Conservation (phyloP, 2,113 vertebrate genomes). For the Barnardius zonarius region DNA sequence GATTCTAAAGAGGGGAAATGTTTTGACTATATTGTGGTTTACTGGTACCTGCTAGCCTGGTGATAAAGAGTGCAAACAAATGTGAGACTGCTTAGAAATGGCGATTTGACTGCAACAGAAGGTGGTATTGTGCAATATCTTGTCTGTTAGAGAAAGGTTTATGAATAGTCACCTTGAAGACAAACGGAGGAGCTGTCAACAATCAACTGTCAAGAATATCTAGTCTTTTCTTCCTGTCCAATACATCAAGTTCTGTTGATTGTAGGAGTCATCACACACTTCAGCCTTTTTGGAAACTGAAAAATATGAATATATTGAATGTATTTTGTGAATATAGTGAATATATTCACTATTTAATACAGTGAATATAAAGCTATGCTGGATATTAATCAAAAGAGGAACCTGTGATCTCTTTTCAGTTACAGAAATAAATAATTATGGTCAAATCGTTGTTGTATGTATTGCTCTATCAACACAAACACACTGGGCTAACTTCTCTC, state of each 20-base stretch:
- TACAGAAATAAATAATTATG: not conserved
- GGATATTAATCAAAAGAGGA: not conserved
- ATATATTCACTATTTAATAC: too few relatives aligned
- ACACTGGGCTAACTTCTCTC: not conserved
- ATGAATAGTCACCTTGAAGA: not conserved
- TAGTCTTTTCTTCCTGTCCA: not conserved
- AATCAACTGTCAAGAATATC: not conserved
- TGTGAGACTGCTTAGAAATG: not conserved
- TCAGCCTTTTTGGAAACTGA: not conserved
- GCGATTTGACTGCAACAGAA: not conserved
- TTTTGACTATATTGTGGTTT: not conserved
- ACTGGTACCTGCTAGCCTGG: not conserved
- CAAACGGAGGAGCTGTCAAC: slow-evolving; percentile 12
- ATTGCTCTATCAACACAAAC: not conserved
- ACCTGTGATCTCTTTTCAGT: not conserved
- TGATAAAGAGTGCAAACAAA: not conserved
- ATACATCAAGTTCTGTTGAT: not conserved
- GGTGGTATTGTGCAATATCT: not conserved
- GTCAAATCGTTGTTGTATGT: not conserved
- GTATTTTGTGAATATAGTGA: too few relatives aligned
- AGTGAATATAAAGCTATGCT: not conserved
- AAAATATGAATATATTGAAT: not conserved
- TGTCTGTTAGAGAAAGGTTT: not conserved
- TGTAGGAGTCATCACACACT: not conserved
- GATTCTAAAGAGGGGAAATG: not conserved